Evolutionary conservation across 1,140 invertebrate species (phyloP), one percentile per base, ranked within the genome.

Genomic region (Portunus trituberculatus): DNA sequence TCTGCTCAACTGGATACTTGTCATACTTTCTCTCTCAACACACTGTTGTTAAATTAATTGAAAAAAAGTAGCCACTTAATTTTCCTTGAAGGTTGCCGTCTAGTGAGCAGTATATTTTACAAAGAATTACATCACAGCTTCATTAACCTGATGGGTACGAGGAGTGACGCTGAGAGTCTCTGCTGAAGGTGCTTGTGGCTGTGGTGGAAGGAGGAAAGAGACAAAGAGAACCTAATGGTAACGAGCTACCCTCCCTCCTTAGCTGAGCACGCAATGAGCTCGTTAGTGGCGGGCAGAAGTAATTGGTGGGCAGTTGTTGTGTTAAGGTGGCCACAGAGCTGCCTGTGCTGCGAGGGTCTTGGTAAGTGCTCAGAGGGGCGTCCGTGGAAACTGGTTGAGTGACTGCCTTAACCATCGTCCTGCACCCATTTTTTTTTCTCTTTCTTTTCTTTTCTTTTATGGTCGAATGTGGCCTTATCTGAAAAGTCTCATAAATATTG

Each of bases 221-320:
- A 76, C 12, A 76, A n/a, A 76, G 67, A 25, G 67, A 76, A 76
- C 25, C 12, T 76, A 76, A 76, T 76, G 67, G 67, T 76, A 76
- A 76, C 67, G 67, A 76, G 67, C 67, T 20, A n/a, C 25, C 67
- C 67, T 76, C 67, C 67, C n/a, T 25, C 67, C 67, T 76, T n/a
- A n/a, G 67, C 67, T 76, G 67, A n/a, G 67, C 67, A 76, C 67
- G 67, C 67, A 76, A 76, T n/a, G 67, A 76, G 67, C 67, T 76
- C 67, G 25, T 76, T 76, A 76, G 67, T 76, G 67, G 67, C 67
- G 67, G 67, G 20, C 67, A 76, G 25, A 76, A 76, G 67, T 76
- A 76, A 76, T 76, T 76, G 25, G 20, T 20, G 25, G 67, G 20
- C 67, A 76, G 67, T 76, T 76, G 67, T 76, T 76, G 67, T 76